Base-by-base conservation (phyloP, 2,113 vertebrate species). In the Crypturellus undulatus region DNA sequence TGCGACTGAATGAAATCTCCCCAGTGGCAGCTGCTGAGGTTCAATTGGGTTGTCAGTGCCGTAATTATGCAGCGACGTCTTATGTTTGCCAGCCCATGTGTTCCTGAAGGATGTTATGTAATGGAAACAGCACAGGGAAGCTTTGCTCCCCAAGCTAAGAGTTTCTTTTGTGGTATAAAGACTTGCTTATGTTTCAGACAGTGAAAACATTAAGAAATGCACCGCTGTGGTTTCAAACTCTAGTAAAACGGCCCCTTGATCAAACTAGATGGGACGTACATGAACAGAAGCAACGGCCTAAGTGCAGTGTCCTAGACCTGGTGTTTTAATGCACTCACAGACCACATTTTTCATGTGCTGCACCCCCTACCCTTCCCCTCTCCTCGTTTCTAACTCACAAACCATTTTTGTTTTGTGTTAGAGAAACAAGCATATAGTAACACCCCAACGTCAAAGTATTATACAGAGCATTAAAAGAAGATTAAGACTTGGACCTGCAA, bases 1-100 rank as follows among this genome's bases (percentile, higher is more conserved):
- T 90, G 90, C 80, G 91, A 62, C 87, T 96, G 90, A 97, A 95
- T 95, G 92, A 92, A 81, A 80, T 71, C 83, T 96, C 89, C 93
- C 92, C 83, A 79, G 90, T 5, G 59, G 91, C 96, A 97, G 96
- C 94, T 97, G 97, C 90, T 54, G 92, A 80, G 64, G 67, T 56
- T 95, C 94, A 93, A 12, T 91, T 68, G 94, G 84, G 96, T 87
- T 85, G 84, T 96, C 91, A 93, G 93, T 89, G 77, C 78, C 26
- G 19, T 77, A 93, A 96, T 94, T 94, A 59, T 26, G 65, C 92
- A 81, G 80, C 34, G 58, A 58, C 24, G 22, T 56, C 84, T 70
- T 10, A 40, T 87, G 49, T 67, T 94, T 69, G 93, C 88, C 4
- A 19, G 69, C 67, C 93, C 70, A 3, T 93, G 64, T 95, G 94